Evolutionary conservation across 2,888 invertebrate genomes (phyloP).

Genomic region (Acleris holmiana): DNA sequence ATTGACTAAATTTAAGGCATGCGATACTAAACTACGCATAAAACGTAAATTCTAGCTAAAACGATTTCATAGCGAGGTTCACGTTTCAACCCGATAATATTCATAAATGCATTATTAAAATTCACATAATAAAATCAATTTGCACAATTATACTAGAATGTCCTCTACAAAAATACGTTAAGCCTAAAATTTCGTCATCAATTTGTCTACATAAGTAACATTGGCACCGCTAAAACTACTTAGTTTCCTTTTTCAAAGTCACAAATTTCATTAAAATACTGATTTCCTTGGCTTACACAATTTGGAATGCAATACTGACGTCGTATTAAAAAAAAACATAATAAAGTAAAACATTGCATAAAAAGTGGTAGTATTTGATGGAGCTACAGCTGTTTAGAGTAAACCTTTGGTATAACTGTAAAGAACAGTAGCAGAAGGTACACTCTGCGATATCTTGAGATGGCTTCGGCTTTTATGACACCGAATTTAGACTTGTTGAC

Average conservation of each 20-base stretch:
- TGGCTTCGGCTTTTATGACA: too few species aligned
- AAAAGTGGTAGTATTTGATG: constrained; percentile 6
- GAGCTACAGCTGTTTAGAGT: constrained; percentile 11
- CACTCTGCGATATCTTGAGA: too few species aligned
- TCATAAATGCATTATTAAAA: constrained; percentile 28
- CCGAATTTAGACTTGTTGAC: too few species aligned
- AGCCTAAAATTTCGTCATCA: constrained; percentile 16
- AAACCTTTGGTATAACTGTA: constrained; percentile 16
- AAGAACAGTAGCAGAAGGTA: not conserved
- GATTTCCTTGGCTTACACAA: constrained; percentile 6
- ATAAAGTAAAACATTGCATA: not conserved
- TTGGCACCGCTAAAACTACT: constrained; percentile 44
- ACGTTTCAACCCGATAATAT: not conserved
- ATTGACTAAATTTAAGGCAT: constrained; percentile 25
- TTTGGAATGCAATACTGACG: constrained; percentile 14
- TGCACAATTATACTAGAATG: constrained; percentile 7
- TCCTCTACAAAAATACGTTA: constrained; percentile 37
- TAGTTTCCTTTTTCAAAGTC: constrained; percentile 35
- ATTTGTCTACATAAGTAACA: constrained; percentile 40
- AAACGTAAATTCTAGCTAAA: not conserved
- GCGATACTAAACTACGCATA: not conserved
- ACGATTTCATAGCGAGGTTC: constrained; percentile 2
- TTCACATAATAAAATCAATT: constrained; percentile 1
- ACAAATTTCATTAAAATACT: constrained; percentile 40
- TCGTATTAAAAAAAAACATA: not conserved